phyloP scores from a whole-genome alignment of 1,140 invertebrate species.

The Drosophila pseudoananassae region DNA sequence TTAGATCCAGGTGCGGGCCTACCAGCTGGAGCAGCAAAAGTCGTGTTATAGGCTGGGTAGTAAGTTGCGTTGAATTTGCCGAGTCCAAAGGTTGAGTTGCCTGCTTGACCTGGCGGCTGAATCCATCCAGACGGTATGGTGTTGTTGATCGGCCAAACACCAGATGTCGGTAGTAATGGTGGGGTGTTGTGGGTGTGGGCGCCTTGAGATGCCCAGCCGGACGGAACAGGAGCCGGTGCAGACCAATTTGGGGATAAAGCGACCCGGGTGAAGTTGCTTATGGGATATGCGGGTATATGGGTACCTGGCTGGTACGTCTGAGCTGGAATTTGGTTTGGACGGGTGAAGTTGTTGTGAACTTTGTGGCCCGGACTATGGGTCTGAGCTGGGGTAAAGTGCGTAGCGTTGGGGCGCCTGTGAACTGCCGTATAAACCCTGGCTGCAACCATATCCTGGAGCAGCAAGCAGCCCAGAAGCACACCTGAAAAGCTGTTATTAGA shows the following conservation, averaged over 20 bases:
- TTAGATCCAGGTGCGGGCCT: not conserved
- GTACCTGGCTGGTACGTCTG: constrained; percentile 5
- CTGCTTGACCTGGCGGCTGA: not conserved
- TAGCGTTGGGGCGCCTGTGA: constrained; percentile 29
- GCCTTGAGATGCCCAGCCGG: not conserved
- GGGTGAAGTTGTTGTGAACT: not conserved
- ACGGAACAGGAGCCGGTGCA: not conserved
- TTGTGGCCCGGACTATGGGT: constrained; percentile 10
- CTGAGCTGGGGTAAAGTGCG: constrained; percentile 27
- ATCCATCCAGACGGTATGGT: not conserved
- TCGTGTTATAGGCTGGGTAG: not conserved
- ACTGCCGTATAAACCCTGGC: not conserved
- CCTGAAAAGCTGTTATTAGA: constrained; percentile 12
- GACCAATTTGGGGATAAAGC: constrained; percentile 3
- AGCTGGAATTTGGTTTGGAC: constrained; percentile 8
- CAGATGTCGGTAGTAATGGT: not conserved
- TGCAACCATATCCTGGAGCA: constrained; percentile 12
- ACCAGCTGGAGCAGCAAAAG: not conserved
- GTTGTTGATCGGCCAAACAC: not conserved
- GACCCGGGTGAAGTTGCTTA: constrained; percentile 3
- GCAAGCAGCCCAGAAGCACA: constrained; percentile 33
- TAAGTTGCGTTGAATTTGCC: constrained; percentile 12
- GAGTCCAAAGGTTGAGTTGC: not conserved
- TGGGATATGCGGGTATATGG: no score
- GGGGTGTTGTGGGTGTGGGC: not conserved